Evolutionary conservation across 2,888 invertebrate species (phyloP), one percentile per base, ranked within the genome.

Genomic region (Diplolepis rosae): DNA sequence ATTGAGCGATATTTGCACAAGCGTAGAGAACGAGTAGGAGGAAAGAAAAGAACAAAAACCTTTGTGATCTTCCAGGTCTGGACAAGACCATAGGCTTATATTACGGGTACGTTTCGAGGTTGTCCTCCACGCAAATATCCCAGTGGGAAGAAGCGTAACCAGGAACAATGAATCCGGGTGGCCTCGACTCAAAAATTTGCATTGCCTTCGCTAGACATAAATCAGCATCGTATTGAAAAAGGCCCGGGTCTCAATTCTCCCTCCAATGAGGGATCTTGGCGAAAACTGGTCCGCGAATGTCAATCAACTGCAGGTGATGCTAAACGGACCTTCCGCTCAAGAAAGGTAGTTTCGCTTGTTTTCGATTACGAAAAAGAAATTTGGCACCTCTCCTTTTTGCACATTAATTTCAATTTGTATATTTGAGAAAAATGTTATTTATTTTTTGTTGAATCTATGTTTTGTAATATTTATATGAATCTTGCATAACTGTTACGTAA

Each of bases 171-270:
- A n/a, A 48, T 61, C 65, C 70, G 69, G 68, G 52, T 78, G 79
- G 79, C 79, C 82, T 80, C 77, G 77, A 76, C 71, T 77, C 71
- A 72, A 65, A 75, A 80, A 84, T 84, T 81, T 84, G 82, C 83
- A 84, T 85, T 79, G 66, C 78, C 65, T 65, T 65, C 66, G 61
- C 65, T 73, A 67, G 77, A 77, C 80, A 83, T 84, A 84, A 85
- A 85, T 85, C 85, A 85, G 79, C 54, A 67, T 22, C 61, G 75
- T 73, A 77, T 79, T 80, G 77, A 79, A 71, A 65, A 65, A 15
- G 9, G 30, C 39, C 18, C 42, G 56, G 54, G 39, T 27, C 6
- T 22, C 52, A 39, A 4, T 32, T 65, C 15, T 66, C 27, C 39
- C 13, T 35, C 18, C 7, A 11, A 32, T 18, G 9, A 9, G 2